These are phyloP conservation scores for Monochamus alternatus DNA, from an alignment of 2,888 invertebrate species.

Conservation along the genomic window DNA sequence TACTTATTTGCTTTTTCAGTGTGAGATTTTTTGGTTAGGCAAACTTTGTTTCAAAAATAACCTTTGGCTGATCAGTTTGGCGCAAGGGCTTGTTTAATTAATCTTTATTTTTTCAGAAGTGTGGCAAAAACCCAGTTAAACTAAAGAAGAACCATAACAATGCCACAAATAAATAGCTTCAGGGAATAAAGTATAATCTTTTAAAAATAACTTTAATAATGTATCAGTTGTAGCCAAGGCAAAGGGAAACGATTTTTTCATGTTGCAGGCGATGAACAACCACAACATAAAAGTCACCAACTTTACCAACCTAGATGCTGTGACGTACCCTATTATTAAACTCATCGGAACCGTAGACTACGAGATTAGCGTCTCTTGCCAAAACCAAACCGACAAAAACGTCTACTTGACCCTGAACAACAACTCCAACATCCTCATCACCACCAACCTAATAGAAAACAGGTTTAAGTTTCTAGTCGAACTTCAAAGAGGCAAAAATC, in stretches of 20 bases:
- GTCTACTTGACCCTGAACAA: slow-evolving; percentile 44
- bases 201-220: too few relatives aligned
- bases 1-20: too few relatives aligned
- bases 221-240: too few relatives aligned
- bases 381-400: slow-evolving; percentile 44
- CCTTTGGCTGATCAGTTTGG: too few relatives aligned
- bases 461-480: slow-evolving; percentile 82
- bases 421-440: slow-evolving; percentile 31
- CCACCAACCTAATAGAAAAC: slow-evolving; percentile 71
- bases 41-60: too few relatives aligned
- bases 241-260: slow-evolving; percentile 1
- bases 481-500: slow-evolving; percentile 77
- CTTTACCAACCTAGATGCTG: slow-evolving; percentile 52
- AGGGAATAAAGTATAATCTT: too few relatives aligned
- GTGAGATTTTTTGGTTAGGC: too few relatives aligned
- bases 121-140: too few relatives aligned
- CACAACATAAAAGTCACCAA: slow-evolving; percentile 55
- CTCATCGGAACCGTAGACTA: slow-evolving; percentile 54
- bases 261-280: slow-evolving; percentile 47
- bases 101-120: too few relatives aligned
- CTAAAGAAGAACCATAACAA: too few relatives aligned
- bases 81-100: too few relatives aligned
- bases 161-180: too few relatives aligned
- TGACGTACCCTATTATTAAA: slow-evolving; percentile 57
- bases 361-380: slow-evolving; percentile 42